Conservation (phyloP, 2,113 vertebrate species). For the Sardina pilchardus region DNA sequence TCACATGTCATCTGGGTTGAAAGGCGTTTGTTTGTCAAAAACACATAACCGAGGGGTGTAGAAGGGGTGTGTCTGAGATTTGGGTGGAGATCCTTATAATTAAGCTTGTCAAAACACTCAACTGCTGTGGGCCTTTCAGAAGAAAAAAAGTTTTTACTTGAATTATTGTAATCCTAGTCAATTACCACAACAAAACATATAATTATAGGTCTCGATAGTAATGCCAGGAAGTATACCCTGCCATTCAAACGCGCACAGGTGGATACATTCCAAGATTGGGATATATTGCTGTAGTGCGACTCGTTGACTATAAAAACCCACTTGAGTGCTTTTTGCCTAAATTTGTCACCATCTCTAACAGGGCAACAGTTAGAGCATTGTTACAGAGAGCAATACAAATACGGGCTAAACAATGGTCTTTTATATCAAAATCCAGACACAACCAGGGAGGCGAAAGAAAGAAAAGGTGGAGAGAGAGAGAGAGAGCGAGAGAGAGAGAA, state of each 20-base stretch:
- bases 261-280: neutral
- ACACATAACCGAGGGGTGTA: neutral
- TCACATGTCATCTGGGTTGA: neutral
- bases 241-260: neutral
- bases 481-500: neutral
- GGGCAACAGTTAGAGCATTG: neutral
- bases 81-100: constrained; percentile 32
- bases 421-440: neutral
- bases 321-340: neutral
- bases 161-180: constrained; percentile 40
- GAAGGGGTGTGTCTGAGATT: constrained; percentile 20
- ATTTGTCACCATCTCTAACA: neutral
- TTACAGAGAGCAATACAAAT: neutral
- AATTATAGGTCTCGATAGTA: constrained; percentile 37
- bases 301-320: neutral
- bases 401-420: neutral
- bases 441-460: neutral
- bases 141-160: constrained; percentile 32
- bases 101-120: constrained; percentile 30
- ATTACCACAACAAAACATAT: constrained; percentile 35
- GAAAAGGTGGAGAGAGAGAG: neutral
- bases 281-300: neutral
- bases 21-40: neutral
- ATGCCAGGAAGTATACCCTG: neutral
- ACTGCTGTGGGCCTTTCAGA: neutral